Conservation (phyloP, 2,113 vertebrate species). For the Ophiodon elongatus region DNA sequence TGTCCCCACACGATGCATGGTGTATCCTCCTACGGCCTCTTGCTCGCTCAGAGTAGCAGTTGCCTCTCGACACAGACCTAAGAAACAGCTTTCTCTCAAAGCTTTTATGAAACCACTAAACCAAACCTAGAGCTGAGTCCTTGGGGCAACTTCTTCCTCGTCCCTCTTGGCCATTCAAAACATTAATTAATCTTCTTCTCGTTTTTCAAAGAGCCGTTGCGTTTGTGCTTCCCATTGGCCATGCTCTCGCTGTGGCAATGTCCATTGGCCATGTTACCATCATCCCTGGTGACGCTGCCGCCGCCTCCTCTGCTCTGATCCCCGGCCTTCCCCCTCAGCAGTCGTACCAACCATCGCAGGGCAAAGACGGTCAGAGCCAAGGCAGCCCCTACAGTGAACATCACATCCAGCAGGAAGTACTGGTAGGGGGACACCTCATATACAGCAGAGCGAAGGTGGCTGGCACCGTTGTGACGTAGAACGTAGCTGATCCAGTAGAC, state of each 20-base stretch:
- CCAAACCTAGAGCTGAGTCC: conserved; percentile 62
- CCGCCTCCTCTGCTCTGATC: conserved; percentile 74
- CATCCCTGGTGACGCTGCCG: conserved; percentile 74
- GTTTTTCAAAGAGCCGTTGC: conserved; percentile 91
- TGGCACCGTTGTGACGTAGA: conserved; percentile 92
- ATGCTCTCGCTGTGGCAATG: conserved; percentile 92
- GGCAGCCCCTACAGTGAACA: conserved; percentile 82
- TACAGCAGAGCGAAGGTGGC: conserved; percentile 93
- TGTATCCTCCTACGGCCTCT: conserved; percentile 73
- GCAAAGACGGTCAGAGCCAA: conserved; percentile 81
- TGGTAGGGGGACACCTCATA: conserved; percentile 92
- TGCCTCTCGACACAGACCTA: conserved; percentile 67
- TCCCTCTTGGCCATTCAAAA: conserved; percentile 40
- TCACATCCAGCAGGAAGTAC: conserved; percentile 95
- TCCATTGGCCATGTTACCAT: conserved; percentile 88
- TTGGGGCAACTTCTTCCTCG: conserved; percentile 65
- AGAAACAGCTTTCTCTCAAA: conserved; percentile 55
- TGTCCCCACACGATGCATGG: conserved; percentile 76
- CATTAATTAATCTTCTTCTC: conserved; percentile 96
- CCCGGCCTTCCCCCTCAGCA: conserved; percentile 58
- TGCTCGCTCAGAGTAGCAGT: conserved; percentile 64
- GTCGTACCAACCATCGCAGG: conserved; percentile 81
- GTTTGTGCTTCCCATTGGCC: conserved; percentile 93
- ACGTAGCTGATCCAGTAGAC: conserved; percentile 97
- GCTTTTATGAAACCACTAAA: conserved; percentile 52